These are phyloP conservation scores for Nymphalis c-album DNA, from an alignment of 2,888 invertebrate genomes.

Conservation along the genomic window DNA sequence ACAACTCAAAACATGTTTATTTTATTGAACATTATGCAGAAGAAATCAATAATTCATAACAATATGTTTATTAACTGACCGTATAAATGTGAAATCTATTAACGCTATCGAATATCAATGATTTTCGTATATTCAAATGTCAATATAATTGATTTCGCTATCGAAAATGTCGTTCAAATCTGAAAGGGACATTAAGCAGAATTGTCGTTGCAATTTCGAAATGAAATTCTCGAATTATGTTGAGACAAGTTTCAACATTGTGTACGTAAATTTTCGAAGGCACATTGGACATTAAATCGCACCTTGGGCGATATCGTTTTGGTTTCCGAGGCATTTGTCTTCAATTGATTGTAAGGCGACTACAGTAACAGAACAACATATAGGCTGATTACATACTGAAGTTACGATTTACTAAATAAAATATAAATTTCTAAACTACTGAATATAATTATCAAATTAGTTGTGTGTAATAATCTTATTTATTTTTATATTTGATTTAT, in stretches of 20 bases:
- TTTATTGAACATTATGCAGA: not conserved
- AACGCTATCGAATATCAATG: slow-evolving; percentile 15
- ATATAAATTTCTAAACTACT: not conserved
- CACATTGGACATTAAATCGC: slow-evolving; percentile 57
- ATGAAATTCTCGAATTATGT: slow-evolving; percentile 40
- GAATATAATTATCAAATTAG: not conserved
- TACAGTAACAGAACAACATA: slow-evolving; percentile 38
- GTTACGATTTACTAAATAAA: not conserved
- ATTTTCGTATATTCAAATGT: slow-evolving; percentile 20
- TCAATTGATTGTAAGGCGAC: slow-evolving; percentile 52
- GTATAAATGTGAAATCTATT: slow-evolving; percentile 9
- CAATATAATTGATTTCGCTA: slow-evolving; percentile 24
- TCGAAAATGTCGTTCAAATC: slow-evolving; percentile 29
- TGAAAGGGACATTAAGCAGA: slow-evolving; percentile 27
- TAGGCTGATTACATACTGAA: slow-evolving; percentile 13
- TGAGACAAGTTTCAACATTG: slow-evolving; percentile 39
- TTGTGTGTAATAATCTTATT: not conserved
- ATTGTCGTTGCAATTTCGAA: slow-evolving; percentile 37
- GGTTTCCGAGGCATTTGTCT: slow-evolving; percentile 66
- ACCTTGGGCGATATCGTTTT: slow-evolving; percentile 59
- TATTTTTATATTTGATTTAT: too few species aligned
- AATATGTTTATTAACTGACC: not conserved
- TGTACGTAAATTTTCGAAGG: slow-evolving; percentile 52
- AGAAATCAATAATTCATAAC: slow-evolving; percentile 9
- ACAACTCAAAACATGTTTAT: not conserved